Base-by-base conservation (phyloP, 2,113 vertebrate species). In the Peromyscus maniculatus region DNA sequence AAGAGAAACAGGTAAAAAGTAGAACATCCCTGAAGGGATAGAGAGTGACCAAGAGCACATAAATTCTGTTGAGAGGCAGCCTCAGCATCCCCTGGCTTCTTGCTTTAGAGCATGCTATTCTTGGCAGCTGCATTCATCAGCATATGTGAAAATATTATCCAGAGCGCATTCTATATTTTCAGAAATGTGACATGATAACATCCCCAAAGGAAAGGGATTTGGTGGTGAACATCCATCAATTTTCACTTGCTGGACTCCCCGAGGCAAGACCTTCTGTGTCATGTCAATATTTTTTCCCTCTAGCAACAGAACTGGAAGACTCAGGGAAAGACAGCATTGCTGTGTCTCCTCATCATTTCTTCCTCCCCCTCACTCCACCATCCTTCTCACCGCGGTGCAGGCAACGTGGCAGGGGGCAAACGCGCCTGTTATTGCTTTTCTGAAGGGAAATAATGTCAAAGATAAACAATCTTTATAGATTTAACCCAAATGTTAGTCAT, bases 91-190 rank as follows among this genome's bases (percentile, higher is more conserved):
- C 82, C 90, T 92, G 43, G 74, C 46, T 82, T 95, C 93, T 89
- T 93, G 95, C 92, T n/a, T 52, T 91, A 64, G 96, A 96, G 39
- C 19, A 69, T 93, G 88, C 46, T 87, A 89, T 97, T 96, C 95
- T 97, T 97, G 97, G 97, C 97, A 96, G 3, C 92, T 91, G 71
- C 62, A 75, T 72, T 69, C 89, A 59, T 84, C 93, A 89, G 88
- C 95, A 97, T 93, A 98, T 96, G 96, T 97, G 92, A 97, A 98
- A 97, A 95, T 97, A 96, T 96, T 96, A 69, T 64, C 57, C 91
- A 97, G 87, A 80, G 89, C 69, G 7, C 67, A 95, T 88, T 92
- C 95, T 82, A 46, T 97, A 96, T 98, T 97, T 97, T 96, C 94
- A 96, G 78, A 98, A 97, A 97, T 97, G 91, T 67, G 77, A 79